Percentiles rank a stretch among this genome's conserved stretches.
These are phyloP conservation scores for Synanthedon myopaeformis DNA, from an alignment of 2,888 invertebrate species.

Conservation along the genomic window DNA sequence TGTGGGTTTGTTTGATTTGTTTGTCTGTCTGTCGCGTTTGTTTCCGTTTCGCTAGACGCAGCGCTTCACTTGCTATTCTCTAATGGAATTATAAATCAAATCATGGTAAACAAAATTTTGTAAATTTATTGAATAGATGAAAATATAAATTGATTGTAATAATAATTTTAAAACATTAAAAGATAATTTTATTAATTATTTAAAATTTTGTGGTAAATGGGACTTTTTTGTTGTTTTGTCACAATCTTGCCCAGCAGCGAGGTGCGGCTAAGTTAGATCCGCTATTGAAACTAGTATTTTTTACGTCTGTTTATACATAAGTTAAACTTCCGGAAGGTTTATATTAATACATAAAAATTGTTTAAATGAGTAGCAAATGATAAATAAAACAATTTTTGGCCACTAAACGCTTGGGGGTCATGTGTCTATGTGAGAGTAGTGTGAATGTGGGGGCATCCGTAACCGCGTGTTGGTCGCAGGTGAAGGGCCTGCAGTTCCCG, in stretches of 20 bases:
- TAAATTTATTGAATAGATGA: no score
- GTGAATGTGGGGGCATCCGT: conserved; percentile 29
- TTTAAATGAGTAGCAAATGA: neutral
- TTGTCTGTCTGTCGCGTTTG: conserved; percentile 27
- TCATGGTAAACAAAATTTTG: no score
- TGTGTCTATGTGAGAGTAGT: conserved; percentile 5
- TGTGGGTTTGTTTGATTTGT: conserved; percentile 30
- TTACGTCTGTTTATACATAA: no score
- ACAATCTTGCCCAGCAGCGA: no score
- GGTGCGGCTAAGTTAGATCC: no score
- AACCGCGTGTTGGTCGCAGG: conserved; percentile 75
- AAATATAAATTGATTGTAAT: no score
- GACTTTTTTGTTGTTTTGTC: no score
- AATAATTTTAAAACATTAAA: no score
- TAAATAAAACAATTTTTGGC: neutral
- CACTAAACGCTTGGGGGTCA: neutral
- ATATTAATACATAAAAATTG: no score
- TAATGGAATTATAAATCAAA: neutral
- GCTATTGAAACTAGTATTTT: no score
- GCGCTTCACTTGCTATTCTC: conserved; percentile 40
- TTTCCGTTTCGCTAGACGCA: conserved; percentile 38
- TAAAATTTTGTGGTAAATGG: no score
- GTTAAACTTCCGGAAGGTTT: no score
- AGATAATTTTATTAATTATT: neutral
- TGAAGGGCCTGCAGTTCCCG: conserved; percentile 96